These are phyloP conservation scores for Popillia japonica DNA, from an alignment of 1,140 invertebrate species.

Conservation along the genomic window DNA sequence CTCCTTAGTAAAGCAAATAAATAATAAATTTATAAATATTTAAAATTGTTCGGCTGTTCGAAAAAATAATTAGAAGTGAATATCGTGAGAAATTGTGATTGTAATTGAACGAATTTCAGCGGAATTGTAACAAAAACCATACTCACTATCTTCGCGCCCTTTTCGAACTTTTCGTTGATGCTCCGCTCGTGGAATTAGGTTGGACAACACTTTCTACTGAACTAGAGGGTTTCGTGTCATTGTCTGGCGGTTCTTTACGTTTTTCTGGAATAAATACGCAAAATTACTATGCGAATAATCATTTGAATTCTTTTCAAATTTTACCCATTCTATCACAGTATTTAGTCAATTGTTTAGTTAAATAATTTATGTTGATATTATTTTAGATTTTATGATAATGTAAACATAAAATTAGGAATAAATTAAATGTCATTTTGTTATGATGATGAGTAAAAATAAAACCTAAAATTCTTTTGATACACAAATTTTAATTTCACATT, in stretches of 20 bases:
- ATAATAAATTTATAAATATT: too few relatives aligned
- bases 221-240: conserved; percentile 79
- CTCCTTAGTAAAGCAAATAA: too few relatives aligned
- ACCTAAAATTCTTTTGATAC: not conserved
- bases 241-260: conserved; percentile 84
- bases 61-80: too few relatives aligned
- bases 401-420: not conserved
- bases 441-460: conserved; percentile 13
- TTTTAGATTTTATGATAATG: not conserved
- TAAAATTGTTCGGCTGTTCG: too few relatives aligned
- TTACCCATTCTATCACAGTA: not conserved
- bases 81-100: not conserved
- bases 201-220: conserved; percentile 62
- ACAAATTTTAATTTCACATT: conserved; percentile 16
- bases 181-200: conserved; percentile 65
- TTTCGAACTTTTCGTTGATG: conserved; percentile 70
- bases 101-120: not conserved
- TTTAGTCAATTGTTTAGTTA: too few relatives aligned
- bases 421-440: conserved; percentile 7
- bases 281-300: conserved; percentile 1
- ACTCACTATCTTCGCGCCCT: conserved; percentile 82
- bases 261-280: conserved; percentile 71
- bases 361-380: too few relatives aligned
- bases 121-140: conserved; percentile 42
- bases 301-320: not conserved